A percentile compares a stretch with the other conserved stretches of the same genome.
Evolutionary conservation across 2,888 invertebrate genomes (phyloP).

Genomic region (Malachius bipustulatus): DNA sequence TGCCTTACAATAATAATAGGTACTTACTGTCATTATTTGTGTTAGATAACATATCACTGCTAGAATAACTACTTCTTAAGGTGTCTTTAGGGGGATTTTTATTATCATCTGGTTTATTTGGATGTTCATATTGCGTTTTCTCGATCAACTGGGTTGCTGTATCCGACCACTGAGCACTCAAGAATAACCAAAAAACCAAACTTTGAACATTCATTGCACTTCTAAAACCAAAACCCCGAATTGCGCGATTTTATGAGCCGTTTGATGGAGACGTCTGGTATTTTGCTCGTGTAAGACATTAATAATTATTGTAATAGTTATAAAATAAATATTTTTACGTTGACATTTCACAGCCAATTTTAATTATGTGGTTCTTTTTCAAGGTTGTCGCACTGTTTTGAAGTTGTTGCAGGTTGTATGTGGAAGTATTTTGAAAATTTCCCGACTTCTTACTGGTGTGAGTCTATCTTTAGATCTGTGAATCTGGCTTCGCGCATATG

Average conservation of each 20-base stretch:
- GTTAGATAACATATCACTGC: slow-evolving; percentile 43
- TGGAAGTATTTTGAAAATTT: too few relatives aligned
- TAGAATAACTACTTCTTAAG: slow-evolving; percentile 36
- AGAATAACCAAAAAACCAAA: not conserved
- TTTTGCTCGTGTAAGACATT: too few relatives aligned
- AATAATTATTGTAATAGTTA: slow-evolving; percentile 21
- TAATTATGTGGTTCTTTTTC: not conserved
- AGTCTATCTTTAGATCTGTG: too few relatives aligned
- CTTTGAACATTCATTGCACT: not conserved
- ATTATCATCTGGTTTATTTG: slow-evolving; percentile 8
- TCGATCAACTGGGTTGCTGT: not conserved
- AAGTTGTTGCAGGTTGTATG: not conserved
- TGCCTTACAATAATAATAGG: too few relatives aligned
- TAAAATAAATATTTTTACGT: slow-evolving; percentile 27
- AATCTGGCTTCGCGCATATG: too few relatives aligned
- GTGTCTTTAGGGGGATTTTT: slow-evolving; percentile 7
- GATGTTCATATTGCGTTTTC: not conserved
- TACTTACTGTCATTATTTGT: slow-evolving; percentile 47
- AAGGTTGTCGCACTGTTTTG: not conserved
- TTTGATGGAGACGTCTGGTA: too few relatives aligned
- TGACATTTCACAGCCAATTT: slow-evolving; percentile 30
- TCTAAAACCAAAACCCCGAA: not conserved
- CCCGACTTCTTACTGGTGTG: too few relatives aligned
- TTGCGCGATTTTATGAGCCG: too few relatives aligned
- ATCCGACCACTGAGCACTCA: not conserved